These are phyloP conservation scores for Dryoscopus gambensis DNA, from an alignment of 2,113 vertebrate species.

Conservation along the genomic window DNA sequence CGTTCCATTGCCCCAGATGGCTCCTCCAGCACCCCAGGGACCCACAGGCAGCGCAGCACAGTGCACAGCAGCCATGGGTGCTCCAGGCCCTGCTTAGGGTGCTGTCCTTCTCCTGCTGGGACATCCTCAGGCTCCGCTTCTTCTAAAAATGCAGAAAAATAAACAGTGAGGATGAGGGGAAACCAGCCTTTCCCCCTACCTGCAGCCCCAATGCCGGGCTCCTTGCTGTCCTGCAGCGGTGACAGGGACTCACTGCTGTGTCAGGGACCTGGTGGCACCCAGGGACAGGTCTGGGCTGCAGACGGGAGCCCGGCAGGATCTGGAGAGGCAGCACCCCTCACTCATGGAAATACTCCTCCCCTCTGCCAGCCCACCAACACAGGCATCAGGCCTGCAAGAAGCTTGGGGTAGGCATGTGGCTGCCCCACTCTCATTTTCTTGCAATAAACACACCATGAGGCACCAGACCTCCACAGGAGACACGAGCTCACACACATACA, in stretches of 20 bases:
- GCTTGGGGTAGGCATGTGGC: neutral
- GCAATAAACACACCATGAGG: fast-evolving
- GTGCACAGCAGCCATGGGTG: neutral
- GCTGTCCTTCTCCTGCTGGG: neutral
- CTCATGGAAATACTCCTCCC: neutral
- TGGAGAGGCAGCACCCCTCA: neutral
- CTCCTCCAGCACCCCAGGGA: fast-evolving
- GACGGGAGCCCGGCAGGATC: fast-evolving
- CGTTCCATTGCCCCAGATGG: fast-evolving
- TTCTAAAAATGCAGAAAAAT: neutral
- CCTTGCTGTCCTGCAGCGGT: neutral
- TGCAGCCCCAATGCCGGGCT: neutral
- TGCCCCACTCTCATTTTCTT: neutral
- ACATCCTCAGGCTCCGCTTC: neutral
- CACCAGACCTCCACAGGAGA: neutral
- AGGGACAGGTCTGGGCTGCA: neutral
- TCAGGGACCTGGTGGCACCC: neutral
- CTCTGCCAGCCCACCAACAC: neutral
- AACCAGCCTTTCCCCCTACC: neutral
- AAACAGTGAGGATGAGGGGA: neutral
- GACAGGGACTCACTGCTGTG: neutral
- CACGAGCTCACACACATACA: fast-evolving
- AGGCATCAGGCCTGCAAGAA: neutral
- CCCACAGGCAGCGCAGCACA: neutral
- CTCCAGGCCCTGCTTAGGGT: neutral